Evolutionary conservation across 2,888 invertebrate genomes (phyloP).

Genomic region (Polydrusus pterygomalis): DNA sequence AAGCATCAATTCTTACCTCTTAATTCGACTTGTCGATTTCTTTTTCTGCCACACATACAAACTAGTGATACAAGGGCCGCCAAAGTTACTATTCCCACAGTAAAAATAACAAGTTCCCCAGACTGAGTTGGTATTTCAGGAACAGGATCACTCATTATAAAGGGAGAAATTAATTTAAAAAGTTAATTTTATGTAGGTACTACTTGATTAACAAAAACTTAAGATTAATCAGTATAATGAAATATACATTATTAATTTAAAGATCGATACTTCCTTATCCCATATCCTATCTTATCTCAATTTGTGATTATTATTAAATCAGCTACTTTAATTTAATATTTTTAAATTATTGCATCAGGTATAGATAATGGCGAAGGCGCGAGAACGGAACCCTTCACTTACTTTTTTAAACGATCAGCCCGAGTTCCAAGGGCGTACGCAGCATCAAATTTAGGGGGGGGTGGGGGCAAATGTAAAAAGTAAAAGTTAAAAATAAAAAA

Average conservation of each 20-base stretch:
- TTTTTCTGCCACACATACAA: slow-evolving; percentile 27
- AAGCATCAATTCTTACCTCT: background rate
- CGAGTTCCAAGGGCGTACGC: too few species aligned
- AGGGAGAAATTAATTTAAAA: background rate
- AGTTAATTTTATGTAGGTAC: background rate
- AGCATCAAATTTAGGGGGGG: too few species aligned
- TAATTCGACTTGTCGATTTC: background rate
- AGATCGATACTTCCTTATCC: background rate
- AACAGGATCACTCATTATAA: slow-evolving; percentile 15
- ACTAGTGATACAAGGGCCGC: slow-evolving; percentile 31
- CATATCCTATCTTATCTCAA: slow-evolving; percentile 15
- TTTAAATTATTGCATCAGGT: background rate
- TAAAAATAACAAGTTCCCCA: slow-evolving; percentile 10
- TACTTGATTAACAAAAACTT: slow-evolving; percentile 3
- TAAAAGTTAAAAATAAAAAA: too few species aligned
- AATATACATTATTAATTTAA: background rate
- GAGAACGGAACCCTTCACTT: background rate
- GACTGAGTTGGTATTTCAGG: slow-evolving; percentile 10
- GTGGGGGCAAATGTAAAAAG: too few species aligned
- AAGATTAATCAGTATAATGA: background rate
- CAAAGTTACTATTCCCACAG: slow-evolving; percentile 20
- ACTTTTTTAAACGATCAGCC: too few species aligned
- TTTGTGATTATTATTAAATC: background rate
- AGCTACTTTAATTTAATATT: background rate
- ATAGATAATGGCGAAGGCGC: background rate